Evolutionary conservation across 2,113 vertebrate species (phyloP).

Genomic region (Lontra canadensis): DNA sequence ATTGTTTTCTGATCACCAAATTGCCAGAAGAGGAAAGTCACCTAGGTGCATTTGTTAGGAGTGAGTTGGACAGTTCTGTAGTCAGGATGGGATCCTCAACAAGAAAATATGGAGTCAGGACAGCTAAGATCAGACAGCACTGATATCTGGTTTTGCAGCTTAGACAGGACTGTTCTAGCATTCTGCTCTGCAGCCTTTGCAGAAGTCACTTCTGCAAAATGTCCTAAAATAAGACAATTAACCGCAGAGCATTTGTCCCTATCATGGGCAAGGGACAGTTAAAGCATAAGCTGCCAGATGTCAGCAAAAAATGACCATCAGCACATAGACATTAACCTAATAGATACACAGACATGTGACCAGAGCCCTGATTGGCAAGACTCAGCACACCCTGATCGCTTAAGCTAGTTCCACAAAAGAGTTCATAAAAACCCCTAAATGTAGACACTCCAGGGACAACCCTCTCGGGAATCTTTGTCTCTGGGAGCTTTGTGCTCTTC

Average conservation of each 20-base stretch:
- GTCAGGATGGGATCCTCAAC: not conserved
- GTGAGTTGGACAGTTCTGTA: not conserved
- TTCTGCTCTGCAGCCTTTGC: not conserved
- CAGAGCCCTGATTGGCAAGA: not conserved
- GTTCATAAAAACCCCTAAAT: not conserved
- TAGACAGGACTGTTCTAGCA: not conserved
- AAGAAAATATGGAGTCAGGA: not conserved
- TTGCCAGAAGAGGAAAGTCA: not conserved
- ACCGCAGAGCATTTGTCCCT: not conserved
- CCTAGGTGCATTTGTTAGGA: not conserved
- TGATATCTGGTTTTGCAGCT: not conserved
- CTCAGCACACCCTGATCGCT: not conserved
- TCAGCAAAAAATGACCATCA: not conserved
- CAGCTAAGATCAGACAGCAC: not conserved
- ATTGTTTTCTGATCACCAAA: not conserved
- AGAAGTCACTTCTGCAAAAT: not conserved
- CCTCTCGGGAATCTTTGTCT: not conserved
- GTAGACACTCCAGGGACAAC: not conserved
- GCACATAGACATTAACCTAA: not conserved
- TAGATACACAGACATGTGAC: not conserved
- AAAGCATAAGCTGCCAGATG: not conserved
- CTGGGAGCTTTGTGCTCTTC: not conserved
- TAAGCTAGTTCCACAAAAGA: not conserved
- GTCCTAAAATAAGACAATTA: not conserved
- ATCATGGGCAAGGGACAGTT: not conserved